Base-by-base conservation (phyloP, 1,140 invertebrate genomes). In the Augochlora pura region DNA sequence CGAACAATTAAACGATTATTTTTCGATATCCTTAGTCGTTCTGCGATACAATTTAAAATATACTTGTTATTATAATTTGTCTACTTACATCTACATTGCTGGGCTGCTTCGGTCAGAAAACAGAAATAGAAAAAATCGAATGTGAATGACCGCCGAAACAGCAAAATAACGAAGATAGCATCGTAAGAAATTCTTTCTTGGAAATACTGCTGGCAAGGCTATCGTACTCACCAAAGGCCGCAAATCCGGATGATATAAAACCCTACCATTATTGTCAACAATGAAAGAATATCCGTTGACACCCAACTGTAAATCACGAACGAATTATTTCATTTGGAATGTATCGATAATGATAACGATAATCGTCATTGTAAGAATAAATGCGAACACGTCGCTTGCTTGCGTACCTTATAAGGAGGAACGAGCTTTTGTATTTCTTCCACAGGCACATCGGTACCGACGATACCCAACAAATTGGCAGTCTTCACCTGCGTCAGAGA, bases 191-290 rank as follows among this genome's bases (percentile, higher is more conserved):
- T 49, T 39, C 18, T 64, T 23, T 21, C 14, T 38, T 1, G 42
- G 4, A 3, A 25, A 27, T 63, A n/a, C 18, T 57, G 4, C 21
- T 21, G 49, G 5, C 1, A n/a, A 49, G 8, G 25, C 39, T 5
- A 27, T 32, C n/a, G 63, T 83, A 91, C 94, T 96, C 94, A 98
- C 97, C 93, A 98, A 93, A 80, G 98, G 98, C 87, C 98, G 95
- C 86, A 99, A 95, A 92, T 99, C 98, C n/a, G 99, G 99, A 95
- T 99, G 99, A 93, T 98, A 99, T 65, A 99, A 94, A 81, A 99
- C 95, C 92, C 99, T 97, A 65, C 99, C 99, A 94, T 99, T 99
- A 91, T 99, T 99, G 93, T 98, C 98, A 85, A 99, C 96, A 91
- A 98, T 96, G 94, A 99, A 99, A 16, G 98, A 97, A 93, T 99